Evolutionary conservation across 2,113 vertebrate species (phyloP).

Genomic region (Hypanus sabinus): DNA sequence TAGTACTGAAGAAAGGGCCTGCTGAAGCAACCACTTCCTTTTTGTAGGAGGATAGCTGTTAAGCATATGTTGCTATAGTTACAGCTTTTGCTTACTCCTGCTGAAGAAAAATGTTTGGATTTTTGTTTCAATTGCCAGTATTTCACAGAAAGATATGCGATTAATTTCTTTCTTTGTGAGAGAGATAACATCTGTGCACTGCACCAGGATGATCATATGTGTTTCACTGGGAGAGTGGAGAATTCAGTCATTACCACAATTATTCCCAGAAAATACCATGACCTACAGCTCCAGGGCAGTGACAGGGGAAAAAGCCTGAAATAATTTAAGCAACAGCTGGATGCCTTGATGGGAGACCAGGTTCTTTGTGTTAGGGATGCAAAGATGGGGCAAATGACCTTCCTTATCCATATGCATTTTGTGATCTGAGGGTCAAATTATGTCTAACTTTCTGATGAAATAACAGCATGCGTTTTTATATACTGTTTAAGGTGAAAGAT

Average conservation of each 20-base stretch:
- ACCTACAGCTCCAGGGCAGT: slow-evolving; percentile 1
- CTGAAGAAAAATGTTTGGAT: not conserved
- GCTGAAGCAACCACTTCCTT: not conserved
- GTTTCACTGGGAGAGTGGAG: not conserved
- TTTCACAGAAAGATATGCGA: not conserved
- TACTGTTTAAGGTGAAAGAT: not conserved
- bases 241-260: slow-evolving; percentile 21
- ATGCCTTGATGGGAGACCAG: slow-evolving; percentile 13
- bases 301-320: not conserved
- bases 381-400: not conserved
- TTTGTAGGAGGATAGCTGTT: not conserved
- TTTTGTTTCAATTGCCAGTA: not conserved
- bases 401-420: slow-evolving; percentile 30
- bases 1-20: not conserved
- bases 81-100: not conserved
- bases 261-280: slow-evolving; percentile 30
- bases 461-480: not conserved
- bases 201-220: not conserved
- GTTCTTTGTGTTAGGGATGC: not conserved
- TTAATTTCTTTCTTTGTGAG: not conserved
- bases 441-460: not conserved
- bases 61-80: not conserved
- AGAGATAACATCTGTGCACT: not conserved
- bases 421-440: slow-evolving; percentile 11
- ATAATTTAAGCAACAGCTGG: slow-evolving; percentile 30